Conservation (phyloP, 1,140 invertebrate genomes). For the Andrena cerasifolii region DNA sequence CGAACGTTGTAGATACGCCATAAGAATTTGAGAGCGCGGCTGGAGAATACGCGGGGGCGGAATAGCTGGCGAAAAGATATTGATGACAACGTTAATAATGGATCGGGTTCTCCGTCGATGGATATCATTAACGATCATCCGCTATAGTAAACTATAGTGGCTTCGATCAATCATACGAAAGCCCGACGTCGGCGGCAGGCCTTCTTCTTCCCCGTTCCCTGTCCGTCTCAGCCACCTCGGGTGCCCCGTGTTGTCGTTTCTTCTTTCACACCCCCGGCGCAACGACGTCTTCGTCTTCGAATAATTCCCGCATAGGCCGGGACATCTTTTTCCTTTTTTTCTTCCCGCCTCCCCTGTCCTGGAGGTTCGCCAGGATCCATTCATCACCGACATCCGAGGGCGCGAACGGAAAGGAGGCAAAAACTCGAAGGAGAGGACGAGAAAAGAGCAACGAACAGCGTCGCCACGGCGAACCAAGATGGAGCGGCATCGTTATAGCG, state of each 20-base stretch:
- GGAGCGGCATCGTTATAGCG: constrained; percentile 60
- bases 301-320: constrained; percentile 64
- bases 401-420: constrained; percentile 63
- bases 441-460: constrained; percentile 56
- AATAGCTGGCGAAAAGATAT: constrained; percentile 59
- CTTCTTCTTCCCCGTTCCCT: constrained; percentile 49
- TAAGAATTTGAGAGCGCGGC: too few species aligned
- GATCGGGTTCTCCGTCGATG: constrained; percentile 65
- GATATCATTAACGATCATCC: constrained; percentile 71
- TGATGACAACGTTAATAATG: constrained; percentile 69
- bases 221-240: constrained; percentile 49
- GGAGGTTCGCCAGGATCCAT: constrained; percentile 70
- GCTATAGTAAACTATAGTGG: constrained; percentile 56
- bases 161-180: constrained; percentile 72
- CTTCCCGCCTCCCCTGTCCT: constrained; percentile 54
- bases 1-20: too few species aligned
- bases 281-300: constrained; percentile 66
- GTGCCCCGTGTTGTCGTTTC: constrained; percentile 67
- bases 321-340: constrained; percentile 67
- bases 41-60: constrained; percentile 1
- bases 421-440: constrained; percentile 55
- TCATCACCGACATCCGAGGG: constrained; percentile 68
- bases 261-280: constrained; percentile 58
- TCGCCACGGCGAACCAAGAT: constrained; percentile 56
- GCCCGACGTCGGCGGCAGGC: constrained; percentile 68